Evolutionary conservation across 2,888 invertebrate genomes (phyloP), one percentile per base, ranked within the genome.

Genomic region (Drosophila mimetica): DNA sequence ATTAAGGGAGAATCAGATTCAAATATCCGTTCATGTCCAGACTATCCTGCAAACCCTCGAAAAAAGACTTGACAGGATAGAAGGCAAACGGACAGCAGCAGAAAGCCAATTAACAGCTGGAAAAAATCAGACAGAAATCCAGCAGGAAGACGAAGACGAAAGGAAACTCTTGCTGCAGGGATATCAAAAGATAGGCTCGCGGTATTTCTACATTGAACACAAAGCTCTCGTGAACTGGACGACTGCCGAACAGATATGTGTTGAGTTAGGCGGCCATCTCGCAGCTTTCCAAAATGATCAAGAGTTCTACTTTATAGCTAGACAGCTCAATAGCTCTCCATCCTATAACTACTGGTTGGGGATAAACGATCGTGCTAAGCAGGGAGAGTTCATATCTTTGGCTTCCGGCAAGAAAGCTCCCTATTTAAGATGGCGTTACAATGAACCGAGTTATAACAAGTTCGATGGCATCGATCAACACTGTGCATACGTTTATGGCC

Each of bases 141-240:
- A 44, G 14, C 6, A 25, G 1, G 22, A 22, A 25, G 9, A 9
- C 14, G 25, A 44, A 11, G 16, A 30, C 2, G 30, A 46, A 1
- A 28, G 30, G 7, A 46, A 30, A 18, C 11, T 46, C 16, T 16
- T 18, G 11, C 44, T 46, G 16, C 30, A 16, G 13, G 30, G 39
- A 13, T 39, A 39, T 6, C 18, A 39, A 39, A 2, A 39, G 30
- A 46, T 46, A 13, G 46, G 46, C 2, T 30, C 46, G 8, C 30
- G 46, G 16, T 30, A 18, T 3, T 46, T 46, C 13, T 46, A 46
- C 46, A 46, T 46, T 9, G 30, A 48, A 32, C 48, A 48, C 18
- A 48, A 48, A n/a, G n/a, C n/a, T n/a, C n/a, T n/a, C n/a, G n/a
- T n/a, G n/a, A n/a, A n/a, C n/a, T n/a, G n/a, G n/a, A n/a, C n/a